These are phyloP conservation scores for Nicator chloris DNA, from an alignment of 2,113 vertebrate genomes.

Conservation along the genomic window DNA sequence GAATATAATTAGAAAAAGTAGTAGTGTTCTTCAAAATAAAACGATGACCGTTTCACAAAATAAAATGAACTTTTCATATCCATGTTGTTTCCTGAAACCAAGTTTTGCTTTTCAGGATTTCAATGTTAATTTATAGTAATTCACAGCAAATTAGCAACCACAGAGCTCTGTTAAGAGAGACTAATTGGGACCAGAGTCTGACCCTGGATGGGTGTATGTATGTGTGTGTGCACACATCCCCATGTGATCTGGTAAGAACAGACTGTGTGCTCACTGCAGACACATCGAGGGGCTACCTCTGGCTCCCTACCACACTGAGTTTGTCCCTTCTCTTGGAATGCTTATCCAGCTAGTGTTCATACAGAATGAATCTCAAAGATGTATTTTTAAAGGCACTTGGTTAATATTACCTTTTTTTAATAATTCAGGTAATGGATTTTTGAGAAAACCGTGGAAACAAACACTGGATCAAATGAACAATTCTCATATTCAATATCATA, in stretches of 20 bases:
- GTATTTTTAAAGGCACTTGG: neutral
- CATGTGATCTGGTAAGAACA: neutral
- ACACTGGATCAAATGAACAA: neutral
- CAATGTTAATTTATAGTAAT: neutral
- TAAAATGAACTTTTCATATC: neutral
- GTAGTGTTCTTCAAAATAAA: neutral
- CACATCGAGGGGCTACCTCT: accelerated
- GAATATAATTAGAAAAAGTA: neutral
- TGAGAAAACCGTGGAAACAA: neutral
- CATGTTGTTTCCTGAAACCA: neutral
- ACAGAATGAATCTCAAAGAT: neutral
- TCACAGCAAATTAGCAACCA: neutral
- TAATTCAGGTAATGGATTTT: neutral
- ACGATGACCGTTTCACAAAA: neutral
- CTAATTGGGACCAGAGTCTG: neutral
- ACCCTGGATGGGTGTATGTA: neutral
- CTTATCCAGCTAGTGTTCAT: neutral
- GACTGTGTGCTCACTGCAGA: neutral
- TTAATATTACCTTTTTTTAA: neutral
- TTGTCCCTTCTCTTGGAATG: neutral
- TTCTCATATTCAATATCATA: neutral
- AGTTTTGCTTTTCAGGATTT: neutral
- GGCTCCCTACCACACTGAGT: neutral
- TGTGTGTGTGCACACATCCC: neutral
- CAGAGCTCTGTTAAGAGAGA: neutral